Conservation (phyloP, 2,797 vertebrate species). For the Ctenopoma kingsleyae region DNA sequence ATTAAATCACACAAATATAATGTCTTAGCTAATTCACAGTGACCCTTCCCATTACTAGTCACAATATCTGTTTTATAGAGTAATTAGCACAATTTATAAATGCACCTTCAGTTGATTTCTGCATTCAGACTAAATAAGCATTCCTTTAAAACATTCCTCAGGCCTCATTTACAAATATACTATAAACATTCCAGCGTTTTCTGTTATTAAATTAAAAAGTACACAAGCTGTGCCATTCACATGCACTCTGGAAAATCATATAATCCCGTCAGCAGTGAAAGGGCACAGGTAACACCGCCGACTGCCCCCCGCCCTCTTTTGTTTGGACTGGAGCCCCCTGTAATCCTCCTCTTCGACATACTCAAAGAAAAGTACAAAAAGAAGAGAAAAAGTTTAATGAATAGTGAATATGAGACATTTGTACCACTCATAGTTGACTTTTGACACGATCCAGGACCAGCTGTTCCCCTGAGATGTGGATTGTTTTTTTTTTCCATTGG, state of each 20-base stretch:
- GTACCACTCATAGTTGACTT: slow-evolving; percentile 82
- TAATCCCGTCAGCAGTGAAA: slow-evolving; percentile 78
- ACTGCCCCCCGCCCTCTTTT: slow-evolving; percentile 49
- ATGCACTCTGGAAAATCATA: slow-evolving; percentile 75
- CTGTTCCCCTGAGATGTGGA: slow-evolving; percentile 48
- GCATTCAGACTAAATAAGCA: slow-evolving; percentile 55
- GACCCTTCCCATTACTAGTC: slow-evolving; percentile 62
- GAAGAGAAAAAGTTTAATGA: slow-evolving; percentile 48
- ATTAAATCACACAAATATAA: slow-evolving; percentile 79
- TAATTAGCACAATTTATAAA: slow-evolving; percentile 72
- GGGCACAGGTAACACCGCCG: slow-evolving; percentile 69
- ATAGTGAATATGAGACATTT: slow-evolving; percentile 76
- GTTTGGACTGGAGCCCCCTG: slow-evolving; percentile 51
- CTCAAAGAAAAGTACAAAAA: slow-evolving; percentile 76
- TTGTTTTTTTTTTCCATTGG: slow-evolving; percentile 26
- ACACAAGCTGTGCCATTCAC: slow-evolving; percentile 77
- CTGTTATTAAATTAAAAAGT: slow-evolving; percentile 71
- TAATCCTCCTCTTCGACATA: slow-evolving; percentile 66
- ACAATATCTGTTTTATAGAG: slow-evolving; percentile 48
- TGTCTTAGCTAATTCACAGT: slow-evolving; percentile 77
- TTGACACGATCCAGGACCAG: slow-evolving; percentile 71
- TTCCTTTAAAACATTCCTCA: slow-evolving; percentile 73
- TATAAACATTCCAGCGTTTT: slow-evolving; percentile 69
- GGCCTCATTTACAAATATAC: slow-evolving; percentile 42
- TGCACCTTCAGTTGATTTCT: slow-evolving; percentile 67